Conservation (phyloP, 1,140 invertebrate species). For the Papilio polyxenes region DNA sequence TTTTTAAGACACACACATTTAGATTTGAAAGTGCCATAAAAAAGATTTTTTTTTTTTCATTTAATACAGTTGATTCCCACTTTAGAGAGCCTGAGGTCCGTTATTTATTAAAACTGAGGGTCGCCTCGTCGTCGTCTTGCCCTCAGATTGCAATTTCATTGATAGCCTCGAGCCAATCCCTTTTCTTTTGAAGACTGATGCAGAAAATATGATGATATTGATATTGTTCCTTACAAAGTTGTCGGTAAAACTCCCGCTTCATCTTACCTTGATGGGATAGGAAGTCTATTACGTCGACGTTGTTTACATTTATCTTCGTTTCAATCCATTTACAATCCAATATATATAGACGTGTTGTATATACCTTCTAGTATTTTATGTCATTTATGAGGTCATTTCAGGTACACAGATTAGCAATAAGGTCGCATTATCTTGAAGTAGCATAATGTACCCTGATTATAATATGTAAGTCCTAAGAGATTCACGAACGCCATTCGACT, state of each 20-base stretch:
- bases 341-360: too few relatives aligned
- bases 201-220: constrained; percentile 39
- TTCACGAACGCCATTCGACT: too few relatives aligned
- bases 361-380: too few relatives aligned
- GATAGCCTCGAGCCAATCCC: constrained; percentile 34
- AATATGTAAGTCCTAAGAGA: too few relatives aligned
- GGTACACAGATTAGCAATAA: too few relatives aligned
- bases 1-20: neutral
- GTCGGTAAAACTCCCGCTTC: neutral
- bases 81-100: constrained; percentile 30
- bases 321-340: neutral
- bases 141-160: constrained; percentile 39
- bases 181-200: constrained; percentile 39
- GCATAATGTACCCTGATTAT: too few relatives aligned
- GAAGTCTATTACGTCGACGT: constrained; percentile 10
- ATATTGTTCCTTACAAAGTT: constrained; percentile 34
- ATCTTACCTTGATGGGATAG: constrained; percentile 24
- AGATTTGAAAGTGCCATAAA: neutral
- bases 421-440: too few relatives aligned
- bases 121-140: constrained; percentile 19
- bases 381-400: too few relatives aligned
- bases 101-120: constrained; percentile 39
- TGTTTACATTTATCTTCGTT: neutral
- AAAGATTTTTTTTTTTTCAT: neutral
- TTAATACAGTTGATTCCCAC: neutral